phyloP scores from a whole-genome alignment of 2,113 vertebrate genomes.

The Menidia beryllina region DNA sequence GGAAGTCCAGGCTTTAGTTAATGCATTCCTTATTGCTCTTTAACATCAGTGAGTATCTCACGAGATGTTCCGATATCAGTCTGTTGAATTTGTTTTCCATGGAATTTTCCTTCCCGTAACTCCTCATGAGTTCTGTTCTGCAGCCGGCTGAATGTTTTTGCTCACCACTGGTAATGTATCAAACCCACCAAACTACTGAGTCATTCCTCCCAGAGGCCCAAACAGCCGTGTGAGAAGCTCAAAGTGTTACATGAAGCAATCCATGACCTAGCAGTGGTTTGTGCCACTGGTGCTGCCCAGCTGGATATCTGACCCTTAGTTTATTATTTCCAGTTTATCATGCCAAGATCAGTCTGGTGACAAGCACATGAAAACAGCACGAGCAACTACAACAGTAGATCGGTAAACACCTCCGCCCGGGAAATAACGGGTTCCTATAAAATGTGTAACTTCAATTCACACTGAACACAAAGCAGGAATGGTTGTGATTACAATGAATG shows the following conservation, averaged over 20 bases:
- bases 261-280: conserved; percentile 15
- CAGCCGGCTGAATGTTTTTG: conserved; percentile 15
- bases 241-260: conserved; percentile 44
- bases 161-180: conserved; percentile 42
- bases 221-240: conserved; percentile 52
- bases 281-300: conserved; percentile 2
- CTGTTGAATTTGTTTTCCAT: background rate
- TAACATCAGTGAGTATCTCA: background rate
- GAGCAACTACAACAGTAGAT: conserved; percentile 8
- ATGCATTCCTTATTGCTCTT: conserved; percentile 6
- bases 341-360: conserved; percentile 2
- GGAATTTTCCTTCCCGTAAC: conserved; percentile 23
- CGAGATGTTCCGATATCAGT: conserved; percentile 38
- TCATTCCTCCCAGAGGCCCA: conserved; percentile 57
- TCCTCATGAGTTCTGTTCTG: conserved; percentile 17
- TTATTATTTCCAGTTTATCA: conserved; percentile 23
- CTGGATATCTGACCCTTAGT: background rate
- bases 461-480: conserved; percentile 24
- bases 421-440: background rate
- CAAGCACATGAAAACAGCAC: background rate
- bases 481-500: conserved; percentile 17
- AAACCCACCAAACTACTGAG: conserved; percentile 59
- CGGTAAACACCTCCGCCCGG: background rate
- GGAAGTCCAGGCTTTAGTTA: background rate
- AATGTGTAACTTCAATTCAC: background rate